Evolutionary conservation across 1,140 invertebrate genomes (phyloP).

Genomic region (Teleopsis dalmanni): DNA sequence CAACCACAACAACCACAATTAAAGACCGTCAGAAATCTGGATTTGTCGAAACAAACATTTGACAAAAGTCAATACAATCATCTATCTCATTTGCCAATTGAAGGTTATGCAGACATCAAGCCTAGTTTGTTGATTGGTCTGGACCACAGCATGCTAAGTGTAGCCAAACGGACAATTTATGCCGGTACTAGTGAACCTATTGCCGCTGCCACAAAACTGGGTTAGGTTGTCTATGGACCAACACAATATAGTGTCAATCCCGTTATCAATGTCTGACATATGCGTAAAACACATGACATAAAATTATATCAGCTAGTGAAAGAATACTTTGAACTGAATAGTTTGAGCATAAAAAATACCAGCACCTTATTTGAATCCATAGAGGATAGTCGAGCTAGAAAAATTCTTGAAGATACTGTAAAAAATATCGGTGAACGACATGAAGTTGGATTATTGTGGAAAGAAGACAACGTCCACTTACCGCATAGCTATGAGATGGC

Average conservation of each 20-base stretch:
- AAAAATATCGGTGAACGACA: slow-evolving; percentile 3
- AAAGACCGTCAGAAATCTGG: neutral
- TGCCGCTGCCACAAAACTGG: neutral
- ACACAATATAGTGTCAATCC: neutral
- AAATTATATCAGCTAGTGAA: neutral
- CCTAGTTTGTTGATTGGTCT: neutral
- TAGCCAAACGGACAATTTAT: neutral
- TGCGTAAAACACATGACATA: neutral
- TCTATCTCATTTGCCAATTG: neutral
- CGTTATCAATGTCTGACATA: neutral
- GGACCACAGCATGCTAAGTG: neutral
- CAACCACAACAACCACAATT: neutral
- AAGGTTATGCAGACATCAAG: neutral
- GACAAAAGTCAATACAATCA: neutral
- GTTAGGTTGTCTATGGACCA: neutral
- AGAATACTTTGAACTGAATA: neutral
- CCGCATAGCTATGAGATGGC: slow-evolving; percentile 11
- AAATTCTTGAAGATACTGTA: neutral
- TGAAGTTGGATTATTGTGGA: slow-evolving; percentile 17
- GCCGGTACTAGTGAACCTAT: neutral
- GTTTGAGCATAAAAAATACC: neutral
- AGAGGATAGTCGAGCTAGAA: neutral
- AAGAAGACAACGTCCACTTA: neutral
- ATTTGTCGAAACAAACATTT: neutral
- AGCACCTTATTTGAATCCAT: neutral